Percentiles rank a stretch among this genome's conserved stretches.
Evolutionary conservation across 2,113 vertebrate genomes (phyloP).

Genomic region (Regulus satrapa): DNA sequence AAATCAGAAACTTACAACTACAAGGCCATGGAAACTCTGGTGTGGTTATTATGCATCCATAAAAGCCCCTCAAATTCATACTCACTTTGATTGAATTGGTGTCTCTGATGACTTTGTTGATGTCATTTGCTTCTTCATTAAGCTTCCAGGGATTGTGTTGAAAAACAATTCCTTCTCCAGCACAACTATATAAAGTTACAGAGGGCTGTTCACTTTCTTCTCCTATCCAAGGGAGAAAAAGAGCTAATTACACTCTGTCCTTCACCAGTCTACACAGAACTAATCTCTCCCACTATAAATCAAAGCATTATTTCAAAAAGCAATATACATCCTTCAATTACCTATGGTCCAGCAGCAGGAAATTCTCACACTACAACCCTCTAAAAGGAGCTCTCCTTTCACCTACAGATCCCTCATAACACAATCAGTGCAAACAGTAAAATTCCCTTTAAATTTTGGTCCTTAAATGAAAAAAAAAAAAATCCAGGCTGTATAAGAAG

Average conservation of each 20-base stretch:
- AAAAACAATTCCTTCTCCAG: conserved; percentile 88
- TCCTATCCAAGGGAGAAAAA: conserved; percentile 50
- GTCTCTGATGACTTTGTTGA: conserved; percentile 88
- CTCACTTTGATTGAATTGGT: conserved; percentile 89
- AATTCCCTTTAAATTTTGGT: background rate
- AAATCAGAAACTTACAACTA: background rate
- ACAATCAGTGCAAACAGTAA: background rate
- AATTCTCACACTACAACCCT: background rate
- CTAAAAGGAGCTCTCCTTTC: background rate
- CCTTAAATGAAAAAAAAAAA: background rate
- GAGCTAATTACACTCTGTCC: background rate
- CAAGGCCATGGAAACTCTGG: background rate
- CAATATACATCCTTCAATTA: background rate
- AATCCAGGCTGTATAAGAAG: background rate
- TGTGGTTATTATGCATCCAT: background rate
- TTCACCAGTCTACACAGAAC: background rate
- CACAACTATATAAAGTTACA: conserved; percentile 90
- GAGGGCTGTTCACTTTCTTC: conserved; percentile 76
- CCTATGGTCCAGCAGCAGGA: background rate
- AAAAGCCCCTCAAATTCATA: background rate
- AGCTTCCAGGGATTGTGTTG: conserved; percentile 91
- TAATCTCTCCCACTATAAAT: background rate
- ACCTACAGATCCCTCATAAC: background rate
- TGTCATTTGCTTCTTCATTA: conserved; percentile 82
- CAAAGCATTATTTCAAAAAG: background rate